phyloP scores from a whole-genome alignment of 2,113 vertebrate genomes.

The Chitala chitala region DNA sequence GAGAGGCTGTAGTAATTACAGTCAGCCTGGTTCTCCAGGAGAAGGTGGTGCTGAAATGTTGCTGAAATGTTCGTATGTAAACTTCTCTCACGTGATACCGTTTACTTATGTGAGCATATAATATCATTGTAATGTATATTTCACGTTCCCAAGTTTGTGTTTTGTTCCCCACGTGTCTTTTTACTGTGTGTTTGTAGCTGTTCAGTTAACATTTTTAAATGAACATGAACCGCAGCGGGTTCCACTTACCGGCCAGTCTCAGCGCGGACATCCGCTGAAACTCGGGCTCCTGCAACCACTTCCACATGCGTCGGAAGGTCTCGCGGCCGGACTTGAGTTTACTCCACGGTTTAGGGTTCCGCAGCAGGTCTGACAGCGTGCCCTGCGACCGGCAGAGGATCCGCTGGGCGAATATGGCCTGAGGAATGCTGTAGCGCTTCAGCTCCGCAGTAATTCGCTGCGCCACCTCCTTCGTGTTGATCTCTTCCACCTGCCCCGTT shows the following conservation, averaged over 20 bases:
- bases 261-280: conserved; percentile 97
- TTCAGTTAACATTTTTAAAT: not conserved
- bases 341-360: conserved; percentile 98
- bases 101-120: too few relatives aligned
- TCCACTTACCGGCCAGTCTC: conserved; percentile 81
- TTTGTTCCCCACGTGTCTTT: too few relatives aligned
- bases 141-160: too few relatives aligned
- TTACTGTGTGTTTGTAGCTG: too few relatives aligned
- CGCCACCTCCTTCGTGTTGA: conserved; percentile 97
- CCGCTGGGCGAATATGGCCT: conserved; percentile 95
- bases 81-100: too few relatives aligned
- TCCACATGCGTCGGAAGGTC: conserved; percentile 98
- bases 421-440: conserved; percentile 96
- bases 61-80: too few relatives aligned
- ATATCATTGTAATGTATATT: too few relatives aligned
- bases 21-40: too few relatives aligned
- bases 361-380: conserved; percentile 91
- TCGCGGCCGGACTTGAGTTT: conserved; percentile 98
- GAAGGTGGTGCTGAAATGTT: too few relatives aligned
- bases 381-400: conserved; percentile 96
- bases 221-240: too few relatives aligned
- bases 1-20: too few relatives aligned
- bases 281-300: conserved; percentile 96
- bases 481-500: conserved; percentile 84
- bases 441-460: conserved; percentile 95